Conservation (phyloP, 2,888 invertebrate species). For the Podabrus alpinus region DNA sequence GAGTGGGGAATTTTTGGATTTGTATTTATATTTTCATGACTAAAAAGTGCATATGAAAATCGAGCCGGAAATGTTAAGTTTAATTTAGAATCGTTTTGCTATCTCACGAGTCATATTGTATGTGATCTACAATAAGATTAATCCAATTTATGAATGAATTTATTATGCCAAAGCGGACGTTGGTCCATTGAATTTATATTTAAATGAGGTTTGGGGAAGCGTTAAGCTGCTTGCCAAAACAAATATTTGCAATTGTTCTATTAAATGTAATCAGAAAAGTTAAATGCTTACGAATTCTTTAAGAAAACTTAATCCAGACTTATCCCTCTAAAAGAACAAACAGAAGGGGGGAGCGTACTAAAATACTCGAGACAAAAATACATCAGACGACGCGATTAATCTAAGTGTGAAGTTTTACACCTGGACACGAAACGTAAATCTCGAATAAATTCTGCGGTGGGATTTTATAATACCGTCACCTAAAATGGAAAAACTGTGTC, state of each 20-base stretch:
- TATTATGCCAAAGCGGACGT: background rate
- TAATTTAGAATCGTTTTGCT: conserved; percentile 5
- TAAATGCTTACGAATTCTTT: background rate
- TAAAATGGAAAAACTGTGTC: background rate
- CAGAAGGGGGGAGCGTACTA: conserved; percentile 1
- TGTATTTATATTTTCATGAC: background rate
- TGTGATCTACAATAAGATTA: background rate
- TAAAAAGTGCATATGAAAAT: conserved; percentile 4
- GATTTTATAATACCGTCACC: background rate
- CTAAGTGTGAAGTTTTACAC: conserved; percentile 14
- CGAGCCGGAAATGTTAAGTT: conserved; percentile 14
- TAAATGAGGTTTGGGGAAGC: background rate
- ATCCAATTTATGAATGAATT: conserved; percentile 1
- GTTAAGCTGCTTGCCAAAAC: background rate
- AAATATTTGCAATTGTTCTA: background rate
- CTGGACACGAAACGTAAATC: conserved; percentile 3
- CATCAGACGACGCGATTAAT: conserved; percentile 13
- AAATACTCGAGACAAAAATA: conserved; percentile 11
- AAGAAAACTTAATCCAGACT: background rate
- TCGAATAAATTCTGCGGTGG: background rate
- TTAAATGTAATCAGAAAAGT: background rate
- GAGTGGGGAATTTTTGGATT: background rate
- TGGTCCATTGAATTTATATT: background rate
- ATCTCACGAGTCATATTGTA: background rate
- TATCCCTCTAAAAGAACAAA: background rate